Conservation (phyloP, 2,888 invertebrate species). For the Ennomos erosarius region DNA sequence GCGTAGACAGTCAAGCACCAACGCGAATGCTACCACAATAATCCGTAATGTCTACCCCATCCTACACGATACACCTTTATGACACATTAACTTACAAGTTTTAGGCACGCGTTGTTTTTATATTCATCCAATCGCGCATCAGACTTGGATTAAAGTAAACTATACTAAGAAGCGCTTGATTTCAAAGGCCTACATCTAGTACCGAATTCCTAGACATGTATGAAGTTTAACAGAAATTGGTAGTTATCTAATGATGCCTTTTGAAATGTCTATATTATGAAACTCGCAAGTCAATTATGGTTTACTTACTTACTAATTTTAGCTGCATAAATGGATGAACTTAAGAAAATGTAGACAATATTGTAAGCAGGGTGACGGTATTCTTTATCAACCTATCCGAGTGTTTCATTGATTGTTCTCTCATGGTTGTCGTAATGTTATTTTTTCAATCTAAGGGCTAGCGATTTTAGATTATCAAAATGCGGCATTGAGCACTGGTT, state of each 20-base stretch:
- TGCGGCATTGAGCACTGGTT: too few relatives aligned
- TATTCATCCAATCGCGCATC: slow-evolving; percentile 26
- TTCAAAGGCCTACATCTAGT: slow-evolving; percentile 28
- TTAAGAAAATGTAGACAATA: too few relatives aligned
- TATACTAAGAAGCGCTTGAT: slow-evolving; percentile 32
- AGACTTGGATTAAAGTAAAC: slow-evolving; percentile 37
- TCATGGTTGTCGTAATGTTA: too few relatives aligned
- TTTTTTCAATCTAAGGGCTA: too few relatives aligned
- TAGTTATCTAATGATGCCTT: not conserved
- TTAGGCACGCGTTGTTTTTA: slow-evolving; percentile 32
- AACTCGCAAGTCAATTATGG: not conserved
- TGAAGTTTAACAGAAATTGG: slow-evolving; percentile 1
- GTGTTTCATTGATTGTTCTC: too few relatives aligned
- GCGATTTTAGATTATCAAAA: too few relatives aligned
- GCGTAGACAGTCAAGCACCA: slow-evolving; percentile 31
- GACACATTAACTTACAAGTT: slow-evolving; percentile 29
- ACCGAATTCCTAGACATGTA: slow-evolving; percentile 9
- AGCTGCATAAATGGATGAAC: too few relatives aligned
- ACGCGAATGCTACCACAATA: slow-evolving; percentile 71
- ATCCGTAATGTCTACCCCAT: slow-evolving; percentile 52
- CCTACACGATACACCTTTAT: slow-evolving; percentile 15
- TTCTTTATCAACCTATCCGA: too few relatives aligned
- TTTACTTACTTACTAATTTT: too few relatives aligned
- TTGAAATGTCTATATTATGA: not conserved
- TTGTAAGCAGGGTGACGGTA: too few relatives aligned